These are phyloP conservation scores for Empidonax traillii DNA, from an alignment of 2,113 vertebrate species.

Conservation along the genomic window DNA sequence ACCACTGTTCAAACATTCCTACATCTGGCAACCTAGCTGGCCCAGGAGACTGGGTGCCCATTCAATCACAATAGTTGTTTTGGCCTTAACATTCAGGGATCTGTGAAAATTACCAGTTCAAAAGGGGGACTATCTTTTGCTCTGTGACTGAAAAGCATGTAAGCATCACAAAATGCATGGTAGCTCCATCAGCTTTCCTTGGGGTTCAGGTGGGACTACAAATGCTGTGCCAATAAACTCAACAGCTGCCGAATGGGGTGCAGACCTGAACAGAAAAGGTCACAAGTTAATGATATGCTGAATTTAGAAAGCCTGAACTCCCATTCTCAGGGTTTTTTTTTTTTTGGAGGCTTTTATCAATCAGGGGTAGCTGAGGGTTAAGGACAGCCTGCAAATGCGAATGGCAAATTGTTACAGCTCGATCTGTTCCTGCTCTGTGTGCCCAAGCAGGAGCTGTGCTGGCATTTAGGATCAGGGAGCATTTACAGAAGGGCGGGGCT, in stretches of 20 bases:
- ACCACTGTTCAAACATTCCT: background rate
- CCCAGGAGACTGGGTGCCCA: background rate
- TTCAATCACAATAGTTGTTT: background rate
- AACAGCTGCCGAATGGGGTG: background rate
- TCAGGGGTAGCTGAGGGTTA: background rate
- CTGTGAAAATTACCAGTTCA: background rate
- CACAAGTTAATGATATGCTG: background rate
- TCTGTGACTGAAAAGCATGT: background rate
- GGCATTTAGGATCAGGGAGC: background rate
- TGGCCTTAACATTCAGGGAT: background rate
- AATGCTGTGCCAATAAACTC: background rate
- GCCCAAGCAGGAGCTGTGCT: background rate
- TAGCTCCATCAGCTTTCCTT: background rate
- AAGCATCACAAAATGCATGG: background rate
- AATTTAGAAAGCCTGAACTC: background rate
- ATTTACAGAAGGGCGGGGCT: background rate
- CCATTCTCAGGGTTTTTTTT: background rate
- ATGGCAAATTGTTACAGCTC: background rate
- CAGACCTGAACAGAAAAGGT: background rate
- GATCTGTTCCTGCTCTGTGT: accelerated
- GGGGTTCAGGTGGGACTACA: background rate
- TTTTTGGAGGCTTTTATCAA: background rate
- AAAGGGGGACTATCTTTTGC: background rate
- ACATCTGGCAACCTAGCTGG: background rate
- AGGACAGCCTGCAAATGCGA: background rate